Evolutionary conservation across 2,888 invertebrate species (phyloP).

Genomic region (Sinelater perroti): DNA sequence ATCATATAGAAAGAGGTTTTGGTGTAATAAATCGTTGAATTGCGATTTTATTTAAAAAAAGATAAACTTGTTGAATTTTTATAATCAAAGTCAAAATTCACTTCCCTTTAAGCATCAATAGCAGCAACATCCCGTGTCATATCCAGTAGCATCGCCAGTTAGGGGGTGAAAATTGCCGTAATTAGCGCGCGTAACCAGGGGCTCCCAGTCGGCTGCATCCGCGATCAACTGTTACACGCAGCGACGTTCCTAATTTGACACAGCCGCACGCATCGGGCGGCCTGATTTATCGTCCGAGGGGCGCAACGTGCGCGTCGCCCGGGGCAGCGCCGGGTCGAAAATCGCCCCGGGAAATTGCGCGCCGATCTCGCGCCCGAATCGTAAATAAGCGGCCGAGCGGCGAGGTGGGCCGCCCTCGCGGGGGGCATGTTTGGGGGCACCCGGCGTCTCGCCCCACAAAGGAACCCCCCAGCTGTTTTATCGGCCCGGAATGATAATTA

Average conservation of each 20-base stretch:
- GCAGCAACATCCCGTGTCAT: conserved; percentile 19
- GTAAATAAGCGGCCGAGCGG: no score
- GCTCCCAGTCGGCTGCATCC: conserved; percentile 35
- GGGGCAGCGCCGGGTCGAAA: no score
- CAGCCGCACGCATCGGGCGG: conserved; percentile 19
- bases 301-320: no score
- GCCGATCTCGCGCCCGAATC: no score
- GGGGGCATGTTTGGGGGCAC: conserved; percentile 58
- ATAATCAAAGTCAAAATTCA: no score
- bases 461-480: conserved; percentile 57
- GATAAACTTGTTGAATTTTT: no score
- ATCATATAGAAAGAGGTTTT: no score
- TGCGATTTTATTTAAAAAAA: neutral
- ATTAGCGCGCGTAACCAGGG: conserved; percentile 38
- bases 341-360: no score
- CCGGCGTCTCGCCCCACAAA: conserved; percentile 55
- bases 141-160: conserved; percentile 22
- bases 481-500: conserved; percentile 59
- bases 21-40: no score
- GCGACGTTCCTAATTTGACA: conserved; percentile 40
- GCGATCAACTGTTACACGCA: conserved; percentile 39
- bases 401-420: conserved; percentile 51
- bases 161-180: conserved; percentile 38
- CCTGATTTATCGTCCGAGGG: conserved; percentile 27
- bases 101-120: neutral